phyloP scores from a whole-genome alignment of 2,113 vertebrate species.

The Crotalus viridis region DNA sequence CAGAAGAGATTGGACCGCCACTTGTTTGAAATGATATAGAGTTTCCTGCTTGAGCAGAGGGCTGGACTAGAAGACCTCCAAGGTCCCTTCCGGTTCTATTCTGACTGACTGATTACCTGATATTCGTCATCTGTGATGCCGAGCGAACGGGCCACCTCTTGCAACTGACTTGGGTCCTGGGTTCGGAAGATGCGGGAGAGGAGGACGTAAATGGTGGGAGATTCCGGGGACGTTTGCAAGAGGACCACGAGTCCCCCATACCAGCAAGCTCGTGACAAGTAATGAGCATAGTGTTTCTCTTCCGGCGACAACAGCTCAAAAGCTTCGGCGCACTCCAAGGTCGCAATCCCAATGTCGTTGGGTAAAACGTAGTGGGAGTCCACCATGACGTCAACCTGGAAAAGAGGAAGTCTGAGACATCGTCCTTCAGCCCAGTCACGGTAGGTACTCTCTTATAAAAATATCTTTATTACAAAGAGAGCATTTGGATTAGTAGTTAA shows the following conservation, averaged over 20 bases:
- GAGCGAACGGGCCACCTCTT: slow-evolving; percentile 70
- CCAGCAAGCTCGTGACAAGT: slow-evolving; percentile 84
- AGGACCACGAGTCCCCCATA: slow-evolving; percentile 86
- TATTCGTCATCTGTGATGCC: slow-evolving; percentile 83
- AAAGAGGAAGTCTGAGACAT: neutral
- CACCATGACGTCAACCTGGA: slow-evolving; percentile 69
- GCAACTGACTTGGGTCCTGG: slow-evolving; percentile 77
- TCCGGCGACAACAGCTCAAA: slow-evolving; percentile 81
- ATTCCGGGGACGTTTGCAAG: slow-evolving; percentile 88
- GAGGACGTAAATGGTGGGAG: slow-evolving; percentile 82
- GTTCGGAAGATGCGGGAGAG: slow-evolving; percentile 83
- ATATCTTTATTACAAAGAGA: neutral
- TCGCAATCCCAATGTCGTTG: slow-evolving; percentile 82
- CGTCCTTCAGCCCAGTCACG: neutral
- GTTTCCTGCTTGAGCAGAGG: no score
- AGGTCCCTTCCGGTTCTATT: neutral
- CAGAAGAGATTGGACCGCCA: no score
- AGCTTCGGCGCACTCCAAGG: slow-evolving; percentile 83
- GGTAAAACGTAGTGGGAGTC: slow-evolving; percentile 90
- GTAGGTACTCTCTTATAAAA: neutral
- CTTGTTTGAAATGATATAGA: no score
- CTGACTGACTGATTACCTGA: slow-evolving; percentile 69
- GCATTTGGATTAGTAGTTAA: neutral
- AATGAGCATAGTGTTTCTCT: slow-evolving; percentile 86
- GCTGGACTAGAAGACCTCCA: no score